Percentiles rank a stretch among this genome's conserved stretches.
Evolutionary conservation across 2,888 invertebrate species (phyloP).

Genomic region (Eilema depressum): DNA sequence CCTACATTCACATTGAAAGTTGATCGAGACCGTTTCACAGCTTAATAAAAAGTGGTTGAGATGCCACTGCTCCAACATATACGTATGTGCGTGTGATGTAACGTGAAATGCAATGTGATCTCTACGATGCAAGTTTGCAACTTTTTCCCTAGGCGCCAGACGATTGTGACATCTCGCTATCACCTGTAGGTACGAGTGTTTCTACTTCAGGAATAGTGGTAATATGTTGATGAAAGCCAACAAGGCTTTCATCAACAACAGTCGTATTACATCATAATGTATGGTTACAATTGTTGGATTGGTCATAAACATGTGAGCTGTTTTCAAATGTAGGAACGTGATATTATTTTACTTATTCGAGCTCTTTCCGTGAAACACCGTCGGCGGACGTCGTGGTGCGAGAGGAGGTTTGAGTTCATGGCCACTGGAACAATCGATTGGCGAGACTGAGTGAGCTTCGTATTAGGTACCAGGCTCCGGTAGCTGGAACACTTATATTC

Average conservation of each 20-base stretch:
- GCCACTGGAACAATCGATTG: slow-evolving; percentile 81
- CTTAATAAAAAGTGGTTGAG: slow-evolving; percentile 63
- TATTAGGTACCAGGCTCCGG: slow-evolving; percentile 53
- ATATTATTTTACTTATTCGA: slow-evolving; percentile 61
- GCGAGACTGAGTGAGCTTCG: slow-evolving; percentile 62
- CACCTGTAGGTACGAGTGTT: slow-evolving; percentile 61
- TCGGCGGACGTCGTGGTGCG: slow-evolving; percentile 40
- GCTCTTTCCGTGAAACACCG: slow-evolving; percentile 62
- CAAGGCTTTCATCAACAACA: slow-evolving; percentile 41
- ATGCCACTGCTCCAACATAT: slow-evolving; percentile 58
- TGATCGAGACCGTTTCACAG: slow-evolving; percentile 61
- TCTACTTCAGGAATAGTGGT: slow-evolving; percentile 75
- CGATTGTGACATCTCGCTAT: slow-evolving; percentile 51
- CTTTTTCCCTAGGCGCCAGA: slow-evolving; percentile 77
- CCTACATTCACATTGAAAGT: slow-evolving; percentile 60
- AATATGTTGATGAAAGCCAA: too few relatives aligned
- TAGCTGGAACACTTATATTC: slow-evolving; percentile 52
- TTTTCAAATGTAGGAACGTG: slow-evolving; percentile 52
- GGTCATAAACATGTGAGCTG: slow-evolving; percentile 45
- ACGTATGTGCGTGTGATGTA: slow-evolving; percentile 66
- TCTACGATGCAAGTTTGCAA: slow-evolving; percentile 62
- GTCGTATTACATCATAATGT: slow-evolving; percentile 25
- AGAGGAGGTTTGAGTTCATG: slow-evolving; percentile 76
- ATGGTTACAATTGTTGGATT: slow-evolving; percentile 34
- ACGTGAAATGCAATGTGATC: slow-evolving; percentile 77